Evolutionary conservation across 37 sponge, comb jelly and placozoan genomes (phyloP), one percentile per base, ranked within the genome.

Genomic region (Beroe forskalii): DNA sequence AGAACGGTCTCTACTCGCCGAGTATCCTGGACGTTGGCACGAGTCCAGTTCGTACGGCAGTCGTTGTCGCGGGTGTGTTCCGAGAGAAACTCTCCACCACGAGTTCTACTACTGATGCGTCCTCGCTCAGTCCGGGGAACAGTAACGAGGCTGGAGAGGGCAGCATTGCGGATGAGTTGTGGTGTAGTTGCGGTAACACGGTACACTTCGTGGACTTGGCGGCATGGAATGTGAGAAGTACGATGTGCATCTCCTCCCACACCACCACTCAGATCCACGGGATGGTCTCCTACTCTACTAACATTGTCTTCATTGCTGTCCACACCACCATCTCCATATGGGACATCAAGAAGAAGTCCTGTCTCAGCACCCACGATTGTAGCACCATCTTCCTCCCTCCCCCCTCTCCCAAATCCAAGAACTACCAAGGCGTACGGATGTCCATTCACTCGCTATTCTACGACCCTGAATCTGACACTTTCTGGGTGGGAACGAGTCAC

Each of bases 401-500:
- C n/a, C 86, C 86, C 27, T 44, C 55, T 2, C 37, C 40, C 24
- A 80, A 80, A 43, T 80, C 86, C 24, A 80, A 38, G 86, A 23
- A 19, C 2, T 80, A 44, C 55, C 86, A 80, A 48, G 86, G 55
- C 4, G 55, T 80, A 43, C 40, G 40, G 30, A 80, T 80, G 86
- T 44, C 55, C 30, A 80, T 80, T 24, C 86, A 80, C 86, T 44
- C 86, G 2, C 48, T 80, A 1, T 80, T 44, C 55, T 44, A 80
- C 86, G 55, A 80, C 55, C 35, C 86, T 3, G 40, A 41, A 32
- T 44, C 86, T 6, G 30, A 22, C 4, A 80, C 86, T 12, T 44
- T 80, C 55, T 80, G 86, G 86, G 86, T 80, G 30, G 86, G 86
- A 25, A 80, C 86, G 14, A 80, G 86, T 80, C 86, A 80, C 55